Conservation (phyloP, 2,113 vertebrate genomes). For the Elanoides forficatus region DNA sequence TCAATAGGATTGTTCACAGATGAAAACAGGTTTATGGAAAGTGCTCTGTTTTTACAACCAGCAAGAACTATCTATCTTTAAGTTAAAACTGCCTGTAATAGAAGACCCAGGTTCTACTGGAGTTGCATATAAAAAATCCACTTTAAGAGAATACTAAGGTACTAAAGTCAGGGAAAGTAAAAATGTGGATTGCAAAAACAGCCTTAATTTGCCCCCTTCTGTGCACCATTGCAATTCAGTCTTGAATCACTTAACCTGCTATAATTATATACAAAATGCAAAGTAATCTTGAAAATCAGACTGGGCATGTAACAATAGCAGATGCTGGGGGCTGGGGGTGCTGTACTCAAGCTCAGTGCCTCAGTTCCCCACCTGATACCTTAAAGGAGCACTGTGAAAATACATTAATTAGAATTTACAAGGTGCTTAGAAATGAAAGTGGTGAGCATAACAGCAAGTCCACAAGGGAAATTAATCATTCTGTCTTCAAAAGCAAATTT, state of each 20-base stretch:
- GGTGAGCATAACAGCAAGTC: conserved; percentile 37
- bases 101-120: not conserved
- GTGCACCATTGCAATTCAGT: not conserved
- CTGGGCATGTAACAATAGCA: not conserved
- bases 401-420: conserved; percentile 60
- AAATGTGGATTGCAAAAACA: not conserved
- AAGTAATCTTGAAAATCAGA: conserved; percentile 3
- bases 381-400: conserved; percentile 30
- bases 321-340: not conserved
- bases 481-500: conserved; percentile 62
- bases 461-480: conserved; percentile 60
- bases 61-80: conserved; percentile 26
- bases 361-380: not conserved
- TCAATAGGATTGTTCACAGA: not conserved
- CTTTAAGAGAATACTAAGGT: not conserved
- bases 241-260: not conserved
- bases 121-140: not conserved
- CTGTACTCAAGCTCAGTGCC: not conserved
- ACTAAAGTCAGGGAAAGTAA: not conserved
- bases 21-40: conserved; percentile 28
- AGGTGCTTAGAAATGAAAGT: conserved; percentile 49
- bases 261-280: not conserved
- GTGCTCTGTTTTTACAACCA: conserved; percentile 34
- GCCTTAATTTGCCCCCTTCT: not conserved
- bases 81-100: conserved; percentile 2